Evolutionary conservation across 2,113 vertebrate genomes (phyloP).

Genomic region (Charadrius vociferus): DNA sequence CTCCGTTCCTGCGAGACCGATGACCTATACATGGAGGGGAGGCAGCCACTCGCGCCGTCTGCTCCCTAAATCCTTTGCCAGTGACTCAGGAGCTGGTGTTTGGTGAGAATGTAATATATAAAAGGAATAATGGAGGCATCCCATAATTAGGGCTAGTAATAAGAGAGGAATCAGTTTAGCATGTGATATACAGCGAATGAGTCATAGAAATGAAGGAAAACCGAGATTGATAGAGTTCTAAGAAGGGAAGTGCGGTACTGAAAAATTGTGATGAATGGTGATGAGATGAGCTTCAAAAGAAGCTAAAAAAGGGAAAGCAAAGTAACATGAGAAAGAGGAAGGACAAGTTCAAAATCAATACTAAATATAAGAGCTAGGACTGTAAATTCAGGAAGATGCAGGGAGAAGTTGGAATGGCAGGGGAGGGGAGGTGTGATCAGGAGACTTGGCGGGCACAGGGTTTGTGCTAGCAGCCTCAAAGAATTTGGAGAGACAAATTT

Average conservation of each 20-base stretch:
- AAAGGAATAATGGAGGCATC: slow-evolving; percentile 4
- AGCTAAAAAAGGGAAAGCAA: neutral
- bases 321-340: neutral
- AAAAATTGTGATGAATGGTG: neutral
- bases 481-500: neutral
- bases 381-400: neutral
- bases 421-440: neutral
- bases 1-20: neutral
- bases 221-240: neutral
- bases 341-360: neutral
- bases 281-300: neutral
- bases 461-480: neutral
- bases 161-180: slow-evolving; percentile 23
- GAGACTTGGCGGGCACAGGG: neutral
- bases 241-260: neutral
- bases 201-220: slow-evolving; percentile 12
- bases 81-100: slow-evolving; percentile 23
- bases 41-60: neutral
- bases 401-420: neutral
- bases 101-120: neutral
- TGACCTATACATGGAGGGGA: neutral
- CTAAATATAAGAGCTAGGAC: neutral
- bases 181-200: neutral
- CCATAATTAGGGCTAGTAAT: slow-evolving; percentile 34
- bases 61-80: neutral